These are phyloP conservation scores for Anguilla pacifica DNA, from an alignment of 2,797 vertebrate species.

Conservation along the genomic window DNA sequence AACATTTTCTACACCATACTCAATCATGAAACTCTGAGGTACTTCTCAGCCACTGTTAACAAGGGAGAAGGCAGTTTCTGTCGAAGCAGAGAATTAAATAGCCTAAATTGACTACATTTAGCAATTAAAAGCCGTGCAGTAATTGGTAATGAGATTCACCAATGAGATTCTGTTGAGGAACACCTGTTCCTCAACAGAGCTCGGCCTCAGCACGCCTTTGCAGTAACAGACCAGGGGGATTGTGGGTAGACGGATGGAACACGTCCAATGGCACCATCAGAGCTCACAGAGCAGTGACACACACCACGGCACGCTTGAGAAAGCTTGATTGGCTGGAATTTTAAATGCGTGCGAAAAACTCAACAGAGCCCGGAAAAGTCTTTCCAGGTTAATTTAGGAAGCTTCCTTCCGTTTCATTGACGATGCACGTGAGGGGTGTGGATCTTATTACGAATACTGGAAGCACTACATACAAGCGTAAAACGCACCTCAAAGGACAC, in stretches of 20 bases:
- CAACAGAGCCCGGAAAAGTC: slow-evolving; percentile 53
- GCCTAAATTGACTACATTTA: neutral
- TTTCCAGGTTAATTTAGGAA: slow-evolving; percentile 32
- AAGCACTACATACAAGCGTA: neutral
- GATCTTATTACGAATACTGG: neutral
- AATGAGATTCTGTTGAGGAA: too few species aligned
- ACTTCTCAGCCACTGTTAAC: neutral
- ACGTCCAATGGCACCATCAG: slow-evolving; percentile 33
- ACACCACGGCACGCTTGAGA: slow-evolving; percentile 47
- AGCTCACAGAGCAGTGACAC: slow-evolving; percentile 53
- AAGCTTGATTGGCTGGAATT: slow-evolving; percentile 64
- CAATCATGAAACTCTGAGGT: neutral
- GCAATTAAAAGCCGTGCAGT: neutral
- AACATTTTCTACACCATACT: neutral
- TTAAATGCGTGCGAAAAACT: slow-evolving; percentile 58
- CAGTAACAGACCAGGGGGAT: neutral
- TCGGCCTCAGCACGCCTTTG: slow-evolving; percentile 9
- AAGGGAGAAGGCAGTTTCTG: neutral
- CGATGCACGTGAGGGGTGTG: slow-evolving; percentile 26
- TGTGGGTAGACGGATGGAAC: neutral
- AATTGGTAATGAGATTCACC: slow-evolving; percentile 1
- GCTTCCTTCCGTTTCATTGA: slow-evolving; percentile 57
- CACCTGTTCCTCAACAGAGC: slow-evolving; percentile 19
- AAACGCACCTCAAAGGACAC: neutral
- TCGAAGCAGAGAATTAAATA: neutral